phyloP scores from a whole-genome alignment of 2,888 invertebrate species.

The Falcaria lacertinaria region DNA sequence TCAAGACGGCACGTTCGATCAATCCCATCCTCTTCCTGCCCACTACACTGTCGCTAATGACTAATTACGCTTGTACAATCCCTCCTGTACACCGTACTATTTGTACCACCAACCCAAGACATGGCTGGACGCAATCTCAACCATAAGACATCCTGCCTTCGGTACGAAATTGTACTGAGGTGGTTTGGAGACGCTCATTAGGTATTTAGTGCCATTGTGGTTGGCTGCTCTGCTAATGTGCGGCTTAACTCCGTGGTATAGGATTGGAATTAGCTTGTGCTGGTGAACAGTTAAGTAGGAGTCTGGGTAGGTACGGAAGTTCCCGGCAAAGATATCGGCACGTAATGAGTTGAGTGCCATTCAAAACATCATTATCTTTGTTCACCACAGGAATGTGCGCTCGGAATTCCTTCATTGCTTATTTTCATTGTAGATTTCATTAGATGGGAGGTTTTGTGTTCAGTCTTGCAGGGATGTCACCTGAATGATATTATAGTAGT shows the following conservation, averaged over 20 bases:
- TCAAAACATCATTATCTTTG: slow-evolving; percentile 71
- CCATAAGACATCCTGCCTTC: slow-evolving; percentile 23
- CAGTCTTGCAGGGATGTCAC: not conserved
- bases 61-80: slow-evolving; percentile 74
- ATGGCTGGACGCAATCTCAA: slow-evolving; percentile 24
- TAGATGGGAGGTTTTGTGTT: not conserved
- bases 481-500: not conserved
- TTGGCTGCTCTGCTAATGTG: slow-evolving; percentile 13
- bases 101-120: slow-evolving; percentile 28
- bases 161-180: slow-evolving; percentile 33
- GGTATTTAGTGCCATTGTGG: slow-evolving; percentile 61
- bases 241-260: slow-evolving; percentile 8
- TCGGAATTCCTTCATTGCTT: slow-evolving; percentile 20
- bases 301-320: slow-evolving; percentile 42
- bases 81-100: slow-evolving; percentile 50
- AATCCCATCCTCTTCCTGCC: slow-evolving; percentile 64
- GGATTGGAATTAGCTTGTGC: slow-evolving; percentile 17
- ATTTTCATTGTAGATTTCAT: slow-evolving; percentile 1
- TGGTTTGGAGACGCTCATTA: slow-evolving; percentile 64
- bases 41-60: slow-evolving; percentile 68
- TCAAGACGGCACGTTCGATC: slow-evolving; percentile 51
- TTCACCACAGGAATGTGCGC: slow-evolving; percentile 39
- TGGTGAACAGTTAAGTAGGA: slow-evolving; percentile 33
- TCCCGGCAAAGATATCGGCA: slow-evolving; percentile 69
- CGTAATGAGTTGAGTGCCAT: slow-evolving; percentile 74